Evolutionary conservation across 2,888 invertebrate species (phyloP), one percentile per base, ranked within the genome.

Genomic region (Drosophila colorata): DNA sequence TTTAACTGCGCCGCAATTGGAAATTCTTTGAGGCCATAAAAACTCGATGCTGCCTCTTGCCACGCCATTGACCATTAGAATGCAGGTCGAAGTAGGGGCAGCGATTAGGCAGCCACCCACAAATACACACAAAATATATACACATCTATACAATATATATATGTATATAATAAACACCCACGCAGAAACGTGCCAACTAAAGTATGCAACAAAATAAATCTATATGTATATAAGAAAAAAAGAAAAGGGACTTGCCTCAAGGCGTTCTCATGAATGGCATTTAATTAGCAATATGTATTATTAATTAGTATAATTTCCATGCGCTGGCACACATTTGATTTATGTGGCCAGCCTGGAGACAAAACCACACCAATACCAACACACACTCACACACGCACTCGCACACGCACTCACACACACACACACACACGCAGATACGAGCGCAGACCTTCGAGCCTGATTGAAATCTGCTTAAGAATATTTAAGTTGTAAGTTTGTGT

Each of bases 251-350:
- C 46, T 65, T 43, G 40, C 44, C 53, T 25, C 14, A 44, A 43
- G 49, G 43, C 40, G 28, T 43, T 47, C 38, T 35, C 44, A 61
- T 67, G 74, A 80, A 74, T 65, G 68, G 53, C 74, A 80, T 74
- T 80, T 83, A 80, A 83, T 80, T 83, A 80, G 74, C 74, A 67
- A 80, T 77, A 80, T 77, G 65, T 74, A 69, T 65, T 67, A 80
- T 80, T 80, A 83, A 80, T 80, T 80, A 71, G 71, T 59, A 35
- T 74, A 71, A 83, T 74, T 74, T 76, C 35, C 44, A 63, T 58
- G 55, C 57, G 38, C 57, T 58, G 57, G 37, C 56, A 44, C 64
- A 79, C 51, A 60, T 78, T 71, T 78, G 79, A 78, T 74, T 81
- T 80, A 80, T 78, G 63, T 37, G 31, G 38, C 8, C 11, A 25